These are phyloP conservation scores for Drosophila parthenogenetica DNA, from an alignment of 2,888 invertebrate genomes.

Conservation along the genomic window DNA sequence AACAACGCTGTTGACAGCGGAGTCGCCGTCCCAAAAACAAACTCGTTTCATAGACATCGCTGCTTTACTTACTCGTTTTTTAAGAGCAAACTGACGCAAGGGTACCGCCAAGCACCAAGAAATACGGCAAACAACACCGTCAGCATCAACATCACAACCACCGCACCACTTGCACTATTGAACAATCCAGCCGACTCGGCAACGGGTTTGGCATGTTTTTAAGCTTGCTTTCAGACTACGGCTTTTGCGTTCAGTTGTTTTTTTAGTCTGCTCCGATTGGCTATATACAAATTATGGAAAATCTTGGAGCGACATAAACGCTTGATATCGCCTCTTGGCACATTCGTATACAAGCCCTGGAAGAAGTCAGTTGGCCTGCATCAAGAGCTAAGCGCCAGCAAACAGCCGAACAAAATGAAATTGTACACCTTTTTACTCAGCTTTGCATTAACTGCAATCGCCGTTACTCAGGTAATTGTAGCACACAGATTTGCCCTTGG, in stretches of 20 bases:
- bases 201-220: constrained; percentile 77
- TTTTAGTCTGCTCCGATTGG: constrained; percentile 44
- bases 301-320: constrained; percentile 68
- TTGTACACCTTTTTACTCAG: constrained; percentile 62
- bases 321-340: constrained; percentile 51
- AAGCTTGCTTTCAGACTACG: constrained; percentile 25
- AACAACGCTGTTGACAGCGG: constrained; percentile 67
- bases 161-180: constrained; percentile 50
- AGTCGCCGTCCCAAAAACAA: constrained; percentile 44
- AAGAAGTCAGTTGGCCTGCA: constrained; percentile 61
- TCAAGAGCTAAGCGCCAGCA: constrained; percentile 12
- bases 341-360: constrained; percentile 70
- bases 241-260: constrained; percentile 16
- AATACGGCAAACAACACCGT: constrained; percentile 14
- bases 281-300: constrained; percentile 70
- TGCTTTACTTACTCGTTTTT: constrained; percentile 71
- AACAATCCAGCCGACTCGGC: constrained; percentile 38
- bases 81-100: constrained; percentile 79
- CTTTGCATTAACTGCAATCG: constrained; percentile 48
- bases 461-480: constrained; percentile 70
- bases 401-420: constrained; percentile 67
- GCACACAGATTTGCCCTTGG: constrained; percentile 19
- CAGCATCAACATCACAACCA: constrained; percentile 21
- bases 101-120: constrained; percentile 61
- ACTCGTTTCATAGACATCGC: constrained; percentile 59